Conservation (phyloP, 2,797 vertebrate genomes). For the Dendrocincla tyrannina region DNA sequence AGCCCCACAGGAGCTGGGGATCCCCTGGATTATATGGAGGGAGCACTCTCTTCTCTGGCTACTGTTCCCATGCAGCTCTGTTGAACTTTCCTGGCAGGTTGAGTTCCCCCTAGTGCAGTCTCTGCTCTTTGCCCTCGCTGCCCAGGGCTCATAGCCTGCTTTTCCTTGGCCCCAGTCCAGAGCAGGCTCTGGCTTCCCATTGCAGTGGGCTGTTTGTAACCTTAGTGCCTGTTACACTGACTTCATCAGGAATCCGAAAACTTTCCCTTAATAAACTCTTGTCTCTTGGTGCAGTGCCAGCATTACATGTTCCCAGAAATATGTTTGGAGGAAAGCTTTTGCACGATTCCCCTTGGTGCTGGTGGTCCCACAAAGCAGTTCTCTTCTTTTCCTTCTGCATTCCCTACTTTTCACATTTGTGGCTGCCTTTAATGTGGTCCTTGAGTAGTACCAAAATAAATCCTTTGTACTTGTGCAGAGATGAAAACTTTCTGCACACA, state of each 20-base stretch:
- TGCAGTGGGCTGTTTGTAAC: background rate
- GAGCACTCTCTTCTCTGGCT: background rate
- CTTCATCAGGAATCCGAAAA: background rate
- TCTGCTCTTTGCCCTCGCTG: background rate
- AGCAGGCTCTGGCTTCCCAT: background rate
- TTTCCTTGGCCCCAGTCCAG: background rate
- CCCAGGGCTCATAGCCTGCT: background rate
- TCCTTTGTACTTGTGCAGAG: background rate
- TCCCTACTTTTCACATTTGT: background rate
- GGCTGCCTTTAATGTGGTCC: constrained; percentile 7
- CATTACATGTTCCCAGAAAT: constrained; percentile 41
- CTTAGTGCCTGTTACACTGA: background rate
- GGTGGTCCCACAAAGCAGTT: background rate
- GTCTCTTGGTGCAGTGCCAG: constrained; percentile 1
- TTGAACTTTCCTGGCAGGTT: background rate
- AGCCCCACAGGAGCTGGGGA: background rate
- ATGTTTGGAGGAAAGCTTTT: constrained; percentile 31
- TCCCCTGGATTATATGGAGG: background rate
- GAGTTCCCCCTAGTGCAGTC: background rate
- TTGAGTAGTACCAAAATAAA: constrained; percentile 19
- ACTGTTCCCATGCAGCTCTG: background rate
- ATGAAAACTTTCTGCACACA: background rate
- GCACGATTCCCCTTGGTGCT: background rate
- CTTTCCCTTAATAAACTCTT: constrained; percentile 29
- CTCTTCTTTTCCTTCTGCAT: background rate